phyloP scores from a whole-genome alignment of 1,140 invertebrate species.

The Chironomus tepperi region DNA sequence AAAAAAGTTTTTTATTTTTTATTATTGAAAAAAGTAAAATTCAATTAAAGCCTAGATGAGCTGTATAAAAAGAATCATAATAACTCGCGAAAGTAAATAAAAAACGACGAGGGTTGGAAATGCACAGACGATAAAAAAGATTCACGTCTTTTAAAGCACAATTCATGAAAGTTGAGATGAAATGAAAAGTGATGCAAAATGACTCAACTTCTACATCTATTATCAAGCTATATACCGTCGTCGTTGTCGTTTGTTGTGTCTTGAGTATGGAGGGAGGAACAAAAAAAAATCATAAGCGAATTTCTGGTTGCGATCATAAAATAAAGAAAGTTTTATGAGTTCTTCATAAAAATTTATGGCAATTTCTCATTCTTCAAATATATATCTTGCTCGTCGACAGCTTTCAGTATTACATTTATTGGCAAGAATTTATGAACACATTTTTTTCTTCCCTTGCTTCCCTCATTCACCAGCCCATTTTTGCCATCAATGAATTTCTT shows the following conservation, averaged over 20 bases:
- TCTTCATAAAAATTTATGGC: slow-evolving; percentile 9
- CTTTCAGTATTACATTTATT: slow-evolving; percentile 9
- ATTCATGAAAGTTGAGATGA: neutral
- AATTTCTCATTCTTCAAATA: slow-evolving; percentile 14
- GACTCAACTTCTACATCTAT: too few relatives aligned
- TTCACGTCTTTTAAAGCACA: neutral
- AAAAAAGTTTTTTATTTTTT: too few relatives aligned
- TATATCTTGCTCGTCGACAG: neutral
- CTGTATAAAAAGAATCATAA: neutral
- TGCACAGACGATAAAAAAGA: neutral
- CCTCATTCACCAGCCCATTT: too few relatives aligned
- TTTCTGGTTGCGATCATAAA: slow-evolving; percentile 12
- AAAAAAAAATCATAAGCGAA: slow-evolving; percentile 1
- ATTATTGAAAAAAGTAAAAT: slow-evolving; percentile 5
- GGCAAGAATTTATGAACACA: slow-evolving; percentile 8
- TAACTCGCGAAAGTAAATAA: neutral
- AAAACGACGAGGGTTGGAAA: neutral
- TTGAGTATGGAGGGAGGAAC: too few relatives aligned
- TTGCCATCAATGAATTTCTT: too few relatives aligned
- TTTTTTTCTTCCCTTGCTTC: neutral
- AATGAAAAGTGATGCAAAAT: neutral
- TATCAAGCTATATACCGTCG: too few relatives aligned
- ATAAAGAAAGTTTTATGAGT: slow-evolving; percentile 8
- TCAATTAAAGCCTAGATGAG: neutral
- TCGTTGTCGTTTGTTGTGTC: too few relatives aligned